Evolutionary conservation across 2,888 invertebrate genomes (phyloP).

Genomic region (Pristionchus entomophagus): DNA sequence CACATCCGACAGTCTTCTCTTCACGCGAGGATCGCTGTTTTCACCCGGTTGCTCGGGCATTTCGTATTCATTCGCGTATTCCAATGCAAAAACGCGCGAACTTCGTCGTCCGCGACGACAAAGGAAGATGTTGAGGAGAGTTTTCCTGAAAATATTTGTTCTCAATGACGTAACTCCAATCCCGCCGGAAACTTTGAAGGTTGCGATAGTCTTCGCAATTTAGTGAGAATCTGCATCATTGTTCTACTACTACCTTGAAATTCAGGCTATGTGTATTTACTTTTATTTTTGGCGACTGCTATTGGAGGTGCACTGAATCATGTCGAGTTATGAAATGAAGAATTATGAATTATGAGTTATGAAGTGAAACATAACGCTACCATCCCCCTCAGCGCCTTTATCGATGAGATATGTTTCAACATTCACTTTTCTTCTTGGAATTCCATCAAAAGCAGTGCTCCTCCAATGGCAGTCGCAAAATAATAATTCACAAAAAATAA

Average conservation of each 20-base stretch:
- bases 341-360: too few species aligned
- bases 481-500: too few species aligned
- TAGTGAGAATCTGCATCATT: background rate
- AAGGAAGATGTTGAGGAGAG: background rate
- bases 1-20: background rate
- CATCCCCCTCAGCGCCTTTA: too few species aligned
- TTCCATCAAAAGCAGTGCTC: too few species aligned
- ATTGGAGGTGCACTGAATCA: too few species aligned
- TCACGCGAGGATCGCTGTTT: background rate
- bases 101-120: background rate
- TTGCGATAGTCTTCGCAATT: too few species aligned
- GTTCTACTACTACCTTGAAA: background rate
- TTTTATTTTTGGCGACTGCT: background rate
- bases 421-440: too few species aligned
- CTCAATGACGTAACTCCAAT: background rate
- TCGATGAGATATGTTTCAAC: too few species aligned
- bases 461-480: too few species aligned
- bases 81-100: background rate
- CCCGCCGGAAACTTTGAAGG: too few species aligned
- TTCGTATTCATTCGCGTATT: background rate
- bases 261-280: background rate
- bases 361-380: too few species aligned
- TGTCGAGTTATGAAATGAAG: too few species aligned
- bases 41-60: background rate
- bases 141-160: background rate